These are phyloP conservation scores for Platygyra sinensis DNA, from an alignment of 64 coral and sea anemone species.

Conservation along the genomic window DNA sequence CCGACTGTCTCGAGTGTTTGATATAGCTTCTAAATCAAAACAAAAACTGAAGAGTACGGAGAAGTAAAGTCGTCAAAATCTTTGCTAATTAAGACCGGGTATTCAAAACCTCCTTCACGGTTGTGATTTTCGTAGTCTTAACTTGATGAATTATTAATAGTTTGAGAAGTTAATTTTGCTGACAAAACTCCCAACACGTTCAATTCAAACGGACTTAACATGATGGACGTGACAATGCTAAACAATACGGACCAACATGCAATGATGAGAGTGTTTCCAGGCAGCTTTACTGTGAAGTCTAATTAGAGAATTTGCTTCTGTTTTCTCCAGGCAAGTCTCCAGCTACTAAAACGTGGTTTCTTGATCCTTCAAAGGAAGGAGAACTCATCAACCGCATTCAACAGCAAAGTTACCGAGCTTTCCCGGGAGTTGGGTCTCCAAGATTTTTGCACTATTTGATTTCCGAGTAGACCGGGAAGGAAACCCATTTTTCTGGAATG, in stretches of 20 bases:
- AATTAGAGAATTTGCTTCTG: neutral
- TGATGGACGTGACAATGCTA: neutral
- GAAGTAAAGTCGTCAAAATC: too few species aligned
- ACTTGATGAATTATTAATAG: too few species aligned
- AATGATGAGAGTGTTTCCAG: neutral
- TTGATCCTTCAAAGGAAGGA: conserved; percentile 12
- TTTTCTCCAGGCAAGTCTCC: neutral
- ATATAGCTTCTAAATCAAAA: too few species aligned
- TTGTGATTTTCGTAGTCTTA: too few species aligned
- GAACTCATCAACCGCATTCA: neutral
- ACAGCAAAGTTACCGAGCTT: conserved; percentile 15
- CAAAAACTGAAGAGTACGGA: too few species aligned
- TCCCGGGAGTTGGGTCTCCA: neutral
- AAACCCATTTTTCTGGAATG: conserved; percentile 23
- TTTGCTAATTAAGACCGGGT: too few species aligned
- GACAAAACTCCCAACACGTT: too few species aligned
- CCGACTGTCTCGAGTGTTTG: too few species aligned
- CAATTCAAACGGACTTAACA: neutral
- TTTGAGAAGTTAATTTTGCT: too few species aligned
- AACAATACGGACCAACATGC: neutral
- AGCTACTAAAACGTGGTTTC: neutral
- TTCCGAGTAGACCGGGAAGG: conserved; percentile 28
- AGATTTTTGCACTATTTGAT: conserved; percentile 27
- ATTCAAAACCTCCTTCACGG: too few species aligned
- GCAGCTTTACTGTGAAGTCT: neutral